Percentiles rank a stretch among this genome's conserved stretches.
These are phyloP conservation scores for Eurosta solidaginis DNA, from an alignment of 1,140 invertebrate genomes.

Conservation along the genomic window DNA sequence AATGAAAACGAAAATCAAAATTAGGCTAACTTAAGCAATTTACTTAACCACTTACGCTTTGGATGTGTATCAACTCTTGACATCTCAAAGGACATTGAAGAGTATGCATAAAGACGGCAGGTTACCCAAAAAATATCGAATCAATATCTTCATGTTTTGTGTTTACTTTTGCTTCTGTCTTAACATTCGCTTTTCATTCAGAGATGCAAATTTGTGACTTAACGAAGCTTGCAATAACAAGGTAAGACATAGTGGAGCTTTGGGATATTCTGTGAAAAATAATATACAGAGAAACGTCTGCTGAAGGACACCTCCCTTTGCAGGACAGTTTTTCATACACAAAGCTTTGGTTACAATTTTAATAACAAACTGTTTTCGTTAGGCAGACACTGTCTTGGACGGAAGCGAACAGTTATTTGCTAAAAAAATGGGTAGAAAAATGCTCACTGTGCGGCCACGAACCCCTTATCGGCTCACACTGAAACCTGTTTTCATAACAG, in stretches of 20 bases:
- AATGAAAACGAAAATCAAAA: background rate
- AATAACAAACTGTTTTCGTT: no score
- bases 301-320: no score
- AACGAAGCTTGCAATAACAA: background rate
- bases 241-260: background rate
- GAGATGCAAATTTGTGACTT: constrained; percentile 2
- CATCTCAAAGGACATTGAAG: background rate
- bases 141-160: no score
- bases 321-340: no score
- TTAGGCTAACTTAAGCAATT: background rate
- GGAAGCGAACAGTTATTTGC: no score
- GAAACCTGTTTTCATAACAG: no score
- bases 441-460: no score
- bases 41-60: background rate
- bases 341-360: no score
- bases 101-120: background rate
- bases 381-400: no score
- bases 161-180: background rate
- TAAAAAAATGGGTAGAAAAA: no score
- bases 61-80: background rate
- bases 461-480: no score
- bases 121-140: background rate
- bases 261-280: background rate
- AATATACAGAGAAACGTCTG: no score
- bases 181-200: background rate